phyloP scores from a whole-genome alignment of 1,140 invertebrate species.

The Copidosoma floridanum region DNA sequence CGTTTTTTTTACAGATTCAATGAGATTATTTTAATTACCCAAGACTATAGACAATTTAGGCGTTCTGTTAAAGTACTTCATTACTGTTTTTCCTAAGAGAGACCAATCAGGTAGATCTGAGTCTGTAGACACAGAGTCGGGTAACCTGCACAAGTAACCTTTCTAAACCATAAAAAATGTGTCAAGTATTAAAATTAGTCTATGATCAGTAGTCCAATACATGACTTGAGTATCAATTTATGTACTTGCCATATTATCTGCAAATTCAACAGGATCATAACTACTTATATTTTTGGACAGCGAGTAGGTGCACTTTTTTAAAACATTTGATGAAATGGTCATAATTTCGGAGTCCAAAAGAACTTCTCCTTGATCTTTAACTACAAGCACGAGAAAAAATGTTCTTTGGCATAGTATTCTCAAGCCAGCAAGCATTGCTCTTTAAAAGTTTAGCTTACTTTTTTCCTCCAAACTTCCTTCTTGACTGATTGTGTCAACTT shows the following conservation, averaged over 20 bases:
- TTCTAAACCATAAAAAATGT: slow-evolving; percentile 24
- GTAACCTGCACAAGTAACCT: slow-evolving; percentile 15
- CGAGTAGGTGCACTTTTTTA: slow-evolving; percentile 38
- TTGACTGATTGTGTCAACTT: slow-evolving; percentile 35
- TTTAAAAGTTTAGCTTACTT: no score
- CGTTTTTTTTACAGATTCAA: slow-evolving; percentile 5
- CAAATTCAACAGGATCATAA: slow-evolving; percentile 41
- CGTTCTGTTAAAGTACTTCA: slow-evolving; percentile 30
- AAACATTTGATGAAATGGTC: slow-evolving; percentile 41
- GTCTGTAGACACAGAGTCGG: slow-evolving; percentile 26
- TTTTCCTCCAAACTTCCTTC: slow-evolving; percentile 38
- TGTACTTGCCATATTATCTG: slow-evolving; percentile 40
- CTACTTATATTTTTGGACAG: slow-evolving; percentile 38
- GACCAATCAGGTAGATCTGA: slow-evolving; percentile 34
- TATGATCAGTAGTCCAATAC: no score
- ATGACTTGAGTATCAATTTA: background rate
- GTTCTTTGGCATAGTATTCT: no score
- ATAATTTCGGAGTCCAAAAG: slow-evolving; percentile 50
- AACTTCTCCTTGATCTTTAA: slow-evolving; percentile 43
- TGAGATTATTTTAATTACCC: slow-evolving; percentile 29
- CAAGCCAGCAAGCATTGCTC: no score
- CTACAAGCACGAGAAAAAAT: no score
- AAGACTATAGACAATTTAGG: slow-evolving; percentile 31
- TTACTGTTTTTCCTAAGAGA: slow-evolving; percentile 28
- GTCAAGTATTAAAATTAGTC: no score